These are phyloP conservation scores for Cotesia vestalis DNA, from an alignment of 1,140 invertebrate genomes.

Conservation along the genomic window DNA sequence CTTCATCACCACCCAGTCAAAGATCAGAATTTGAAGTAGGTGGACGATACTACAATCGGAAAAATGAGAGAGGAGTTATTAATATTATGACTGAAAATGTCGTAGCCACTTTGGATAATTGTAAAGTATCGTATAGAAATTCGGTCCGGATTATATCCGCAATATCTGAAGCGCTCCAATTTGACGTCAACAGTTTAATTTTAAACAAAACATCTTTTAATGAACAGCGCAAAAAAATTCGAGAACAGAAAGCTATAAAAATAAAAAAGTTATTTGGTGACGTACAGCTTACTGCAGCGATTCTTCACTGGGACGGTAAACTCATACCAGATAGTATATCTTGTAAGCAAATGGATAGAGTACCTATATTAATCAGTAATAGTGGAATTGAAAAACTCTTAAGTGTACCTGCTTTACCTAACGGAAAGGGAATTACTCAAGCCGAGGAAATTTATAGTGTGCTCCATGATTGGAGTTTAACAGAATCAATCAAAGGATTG, in stretches of 20 bases:
- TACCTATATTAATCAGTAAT: slow-evolving; percentile 9
- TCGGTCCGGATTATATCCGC: slow-evolving; percentile 41
- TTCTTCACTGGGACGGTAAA: slow-evolving; percentile 45
- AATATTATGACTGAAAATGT: slow-evolving; percentile 47
- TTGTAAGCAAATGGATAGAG: neutral
- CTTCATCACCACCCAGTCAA: neutral
- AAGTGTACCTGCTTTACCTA: slow-evolving; percentile 10
- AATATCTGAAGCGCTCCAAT: slow-evolving; percentile 39
- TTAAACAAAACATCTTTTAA: slow-evolving; percentile 45
- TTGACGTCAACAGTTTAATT: slow-evolving; percentile 38
- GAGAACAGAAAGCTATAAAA: slow-evolving; percentile 23
- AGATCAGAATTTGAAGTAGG: slow-evolving; percentile 11
- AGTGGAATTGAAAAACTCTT: slow-evolving; percentile 1
- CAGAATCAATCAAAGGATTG: slow-evolving; percentile 24
- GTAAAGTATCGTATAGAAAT: slow-evolving; percentile 43
- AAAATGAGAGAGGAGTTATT: slow-evolving; percentile 40
- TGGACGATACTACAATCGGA: slow-evolving; percentile 26
- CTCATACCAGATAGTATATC: slow-evolving; percentile 22
- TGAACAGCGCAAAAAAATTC: slow-evolving; percentile 37
- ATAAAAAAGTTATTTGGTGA: slow-evolving; percentile 39
- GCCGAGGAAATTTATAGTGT: slow-evolving; percentile 10
- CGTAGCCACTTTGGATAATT: slow-evolving; percentile 43
- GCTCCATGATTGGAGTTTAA: slow-evolving; percentile 21
- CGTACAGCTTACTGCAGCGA: slow-evolving; percentile 22
- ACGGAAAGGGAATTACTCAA: neutral